Percentiles rank a stretch among this genome's conserved stretches.
phyloP scores from a whole-genome alignment of 2,797 vertebrate species.

The Phyllotis vaccarum region DNA sequence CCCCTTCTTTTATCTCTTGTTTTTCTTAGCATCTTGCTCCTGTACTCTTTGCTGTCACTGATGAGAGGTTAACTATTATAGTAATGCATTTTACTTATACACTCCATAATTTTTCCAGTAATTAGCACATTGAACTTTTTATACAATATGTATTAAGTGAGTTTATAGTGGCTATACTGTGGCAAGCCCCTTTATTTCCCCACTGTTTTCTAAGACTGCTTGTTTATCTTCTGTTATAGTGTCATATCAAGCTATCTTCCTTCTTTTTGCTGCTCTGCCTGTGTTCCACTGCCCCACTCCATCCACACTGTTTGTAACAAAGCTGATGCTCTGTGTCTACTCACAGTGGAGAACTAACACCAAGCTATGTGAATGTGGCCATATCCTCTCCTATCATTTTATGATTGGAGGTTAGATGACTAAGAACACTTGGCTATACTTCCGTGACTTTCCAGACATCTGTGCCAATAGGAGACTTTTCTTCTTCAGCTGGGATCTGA shows the following conservation, averaged over 20 bases:
- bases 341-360: neutral
- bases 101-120: slow-evolving; percentile 41
- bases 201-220: neutral
- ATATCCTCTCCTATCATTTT: neutral
- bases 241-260: neutral
- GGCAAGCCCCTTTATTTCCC: neutral
- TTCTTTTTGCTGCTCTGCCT: neutral
- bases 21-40: slow-evolving; percentile 42
- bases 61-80: slow-evolving; percentile 36
- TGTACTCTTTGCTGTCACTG: slow-evolving; percentile 29
- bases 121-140: slow-evolving; percentile 1
- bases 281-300: neutral
- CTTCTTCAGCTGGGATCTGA: neutral
- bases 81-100: neutral
- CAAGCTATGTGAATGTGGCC: neutral
- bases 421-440: neutral
- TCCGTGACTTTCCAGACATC: neutral
- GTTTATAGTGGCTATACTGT: neutral
- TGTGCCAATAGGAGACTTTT: neutral
- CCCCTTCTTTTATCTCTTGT: slow-evolving; percentile 38
- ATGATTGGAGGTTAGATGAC: neutral
- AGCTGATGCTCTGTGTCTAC: neutral
- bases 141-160: slow-evolving; percentile 21
- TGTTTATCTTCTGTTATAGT: neutral
- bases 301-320: neutral